Evolutionary conservation across 2,113 vertebrate species (phyloP).

Genomic region (Tetrax tetrax): DNA sequence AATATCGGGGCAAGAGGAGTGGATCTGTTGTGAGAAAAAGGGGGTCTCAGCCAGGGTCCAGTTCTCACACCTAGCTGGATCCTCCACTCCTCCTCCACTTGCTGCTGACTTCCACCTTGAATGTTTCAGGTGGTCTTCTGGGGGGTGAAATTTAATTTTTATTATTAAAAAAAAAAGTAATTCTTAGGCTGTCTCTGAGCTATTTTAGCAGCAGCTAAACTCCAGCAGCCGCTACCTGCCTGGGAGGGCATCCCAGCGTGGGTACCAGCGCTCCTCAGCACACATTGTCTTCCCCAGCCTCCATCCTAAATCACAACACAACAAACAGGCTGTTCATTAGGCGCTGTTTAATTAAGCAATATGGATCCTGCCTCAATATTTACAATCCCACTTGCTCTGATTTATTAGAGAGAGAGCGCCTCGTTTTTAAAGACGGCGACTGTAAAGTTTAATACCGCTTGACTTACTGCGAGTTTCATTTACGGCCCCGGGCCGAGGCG

Average conservation of each 20-base stretch:
- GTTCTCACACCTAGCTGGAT: not conserved
- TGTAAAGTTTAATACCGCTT: slow-evolving; percentile 73
- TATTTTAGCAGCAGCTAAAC: not conserved
- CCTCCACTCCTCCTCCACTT: not conserved
- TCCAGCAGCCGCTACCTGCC: not conserved
- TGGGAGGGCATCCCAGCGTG: not conserved
- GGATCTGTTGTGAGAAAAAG: not conserved
- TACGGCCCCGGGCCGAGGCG: slow-evolving; percentile 28
- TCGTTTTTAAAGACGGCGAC: slow-evolving; percentile 23
- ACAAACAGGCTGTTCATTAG: slow-evolving; percentile 69
- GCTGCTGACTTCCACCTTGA: not conserved
- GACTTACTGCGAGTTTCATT: slow-evolving; percentile 55
- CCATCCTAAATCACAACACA: slow-evolving; percentile 63
- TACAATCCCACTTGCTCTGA: slow-evolving; percentile 65
- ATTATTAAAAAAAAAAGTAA: not conserved
- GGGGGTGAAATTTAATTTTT: not conserved
- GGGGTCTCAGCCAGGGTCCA: not conserved
- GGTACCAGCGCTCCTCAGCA: not conserved
- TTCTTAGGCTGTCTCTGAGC: not conserved
- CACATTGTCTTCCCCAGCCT: not conserved
- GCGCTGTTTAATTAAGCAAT: slow-evolving; percentile 72
- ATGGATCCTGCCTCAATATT: slow-evolving; percentile 73
- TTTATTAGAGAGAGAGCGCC: slow-evolving; percentile 51
- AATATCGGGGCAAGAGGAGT: not conserved
- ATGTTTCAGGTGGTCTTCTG: not conserved